phyloP scores from a whole-genome alignment of 2,888 invertebrate species.

The Dorcus parallelipipedus region DNA sequence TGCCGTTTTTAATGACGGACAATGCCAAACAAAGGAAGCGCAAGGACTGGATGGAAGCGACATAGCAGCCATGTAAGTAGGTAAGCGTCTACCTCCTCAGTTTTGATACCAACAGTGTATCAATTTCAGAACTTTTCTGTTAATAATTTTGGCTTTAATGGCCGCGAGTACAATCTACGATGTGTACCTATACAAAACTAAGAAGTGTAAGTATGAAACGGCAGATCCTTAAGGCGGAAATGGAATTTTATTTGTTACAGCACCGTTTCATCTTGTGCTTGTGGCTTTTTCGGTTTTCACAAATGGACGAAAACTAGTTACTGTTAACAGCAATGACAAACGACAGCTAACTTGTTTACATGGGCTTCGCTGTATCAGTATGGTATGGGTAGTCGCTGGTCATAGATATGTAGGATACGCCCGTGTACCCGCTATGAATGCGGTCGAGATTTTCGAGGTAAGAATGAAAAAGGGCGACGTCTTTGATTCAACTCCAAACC shows the following conservation, averaged over 20 bases:
- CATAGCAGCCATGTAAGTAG: constrained; percentile 11
- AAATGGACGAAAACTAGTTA: constrained; percentile 13
- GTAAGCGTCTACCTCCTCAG: background rate
- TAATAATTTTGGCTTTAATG: constrained; percentile 10
- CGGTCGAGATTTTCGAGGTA: background rate
- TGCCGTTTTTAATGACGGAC: background rate
- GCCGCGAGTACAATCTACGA: constrained; percentile 20
- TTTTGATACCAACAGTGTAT: too few relatives aligned
- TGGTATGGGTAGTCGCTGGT: constrained; percentile 25
- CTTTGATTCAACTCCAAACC: too few relatives aligned
- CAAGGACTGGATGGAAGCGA: constrained; percentile 4
- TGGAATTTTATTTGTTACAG: constrained; percentile 11
- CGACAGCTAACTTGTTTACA: constrained; percentile 22
- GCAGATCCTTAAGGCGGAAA: too few relatives aligned
- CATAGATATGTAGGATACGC: constrained; percentile 16
- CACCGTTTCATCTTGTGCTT: constrained; percentile 12
- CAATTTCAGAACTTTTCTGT: constrained; percentile 19
- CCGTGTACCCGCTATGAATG: background rate
- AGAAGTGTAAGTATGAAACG: background rate
- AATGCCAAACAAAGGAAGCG: constrained; percentile 8
- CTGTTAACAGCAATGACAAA: constrained; percentile 2
- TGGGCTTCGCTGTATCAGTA: constrained; percentile 23
- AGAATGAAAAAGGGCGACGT: too few relatives aligned
- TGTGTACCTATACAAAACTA: constrained; percentile 4
- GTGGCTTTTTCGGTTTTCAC: constrained; percentile 19